A percentile compares a stretch with the other conserved stretches of the same genome.
Conservation (phyloP, 2,888 invertebrate species). For the Caenorhabditis sp. region DNA sequence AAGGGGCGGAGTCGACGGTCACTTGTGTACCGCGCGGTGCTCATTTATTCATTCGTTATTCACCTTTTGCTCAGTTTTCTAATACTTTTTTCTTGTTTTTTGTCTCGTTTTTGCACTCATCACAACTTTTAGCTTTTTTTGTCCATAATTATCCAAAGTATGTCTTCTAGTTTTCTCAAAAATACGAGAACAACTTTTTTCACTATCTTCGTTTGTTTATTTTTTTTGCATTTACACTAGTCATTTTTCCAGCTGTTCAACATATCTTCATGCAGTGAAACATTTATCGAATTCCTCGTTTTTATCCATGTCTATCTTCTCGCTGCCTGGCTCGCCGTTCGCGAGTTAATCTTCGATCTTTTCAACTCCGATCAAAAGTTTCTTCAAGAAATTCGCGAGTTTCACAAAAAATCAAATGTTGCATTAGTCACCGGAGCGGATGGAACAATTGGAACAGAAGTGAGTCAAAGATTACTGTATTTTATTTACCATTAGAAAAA, state of each 20-base stretch:
- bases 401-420: background rate
- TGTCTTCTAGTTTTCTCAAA: too few species aligned
- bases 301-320: constrained; percentile 36
- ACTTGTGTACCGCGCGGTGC: too few species aligned
- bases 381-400: background rate
- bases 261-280: constrained; percentile 6
- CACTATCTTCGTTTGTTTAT: too few species aligned
- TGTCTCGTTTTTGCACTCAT: too few species aligned
- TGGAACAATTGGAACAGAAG: constrained; percentile 20
- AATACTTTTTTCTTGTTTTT: too few species aligned
- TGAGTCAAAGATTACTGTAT: background rate
- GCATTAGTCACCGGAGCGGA: constrained; percentile 18
- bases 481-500: background rate
- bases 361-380: background rate
- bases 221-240: too few species aligned
- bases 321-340: constrained; percentile 28
- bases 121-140: too few species aligned
- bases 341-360: constrained; percentile 36
- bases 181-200: too few species aligned
- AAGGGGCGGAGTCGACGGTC: too few species aligned
- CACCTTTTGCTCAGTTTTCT: too few species aligned
- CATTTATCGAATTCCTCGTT: constrained; percentile 21
- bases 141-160: too few species aligned
- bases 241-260: constrained; percentile 9
- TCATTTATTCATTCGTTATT: too few species aligned